Conservation (phyloP, 2,888 invertebrate genomes). For the Thereva nobilitata region DNA sequence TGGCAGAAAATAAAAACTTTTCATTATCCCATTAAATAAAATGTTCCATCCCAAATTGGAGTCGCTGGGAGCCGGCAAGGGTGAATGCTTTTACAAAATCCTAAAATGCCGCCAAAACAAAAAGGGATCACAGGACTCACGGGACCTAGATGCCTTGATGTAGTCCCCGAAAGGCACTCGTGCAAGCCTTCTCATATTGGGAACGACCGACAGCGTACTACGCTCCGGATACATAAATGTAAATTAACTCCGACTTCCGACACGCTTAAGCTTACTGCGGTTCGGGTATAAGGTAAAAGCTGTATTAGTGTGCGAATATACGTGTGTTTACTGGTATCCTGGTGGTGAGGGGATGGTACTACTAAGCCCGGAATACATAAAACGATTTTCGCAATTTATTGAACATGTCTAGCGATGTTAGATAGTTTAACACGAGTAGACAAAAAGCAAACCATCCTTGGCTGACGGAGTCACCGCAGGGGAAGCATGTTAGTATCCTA, state of each 20-base stretch:
- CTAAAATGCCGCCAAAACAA: not conserved
- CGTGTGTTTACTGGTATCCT: too few species aligned
- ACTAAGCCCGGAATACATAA: slow-evolving; percentile 26
- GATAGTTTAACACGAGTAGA: slow-evolving; percentile 20
- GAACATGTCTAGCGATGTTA: slow-evolving; percentile 35
- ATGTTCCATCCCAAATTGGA: not conserved
- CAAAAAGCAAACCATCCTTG: slow-evolving; percentile 13
- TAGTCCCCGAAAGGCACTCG: slow-evolving; percentile 1
- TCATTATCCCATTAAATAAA: not conserved
- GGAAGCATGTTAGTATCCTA: slow-evolving; percentile 11
- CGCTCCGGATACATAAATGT: slow-evolving; percentile 34
- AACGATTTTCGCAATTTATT: slow-evolving; percentile 34
- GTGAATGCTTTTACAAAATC: slow-evolving; percentile 5
- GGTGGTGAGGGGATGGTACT: too few species aligned
- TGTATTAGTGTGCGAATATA: too few species aligned
- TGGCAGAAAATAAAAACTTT: slow-evolving; percentile 19
- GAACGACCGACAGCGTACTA: slow-evolving; percentile 11
- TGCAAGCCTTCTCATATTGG: slow-evolving; percentile 12
- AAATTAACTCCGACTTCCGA: slow-evolving; percentile 35
- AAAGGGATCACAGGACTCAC: not conserved
- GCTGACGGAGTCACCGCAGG: slow-evolving; percentile 5
- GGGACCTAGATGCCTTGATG: not conserved
- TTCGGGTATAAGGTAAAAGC: slow-evolving; percentile 4
- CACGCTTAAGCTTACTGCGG: slow-evolving; percentile 33
- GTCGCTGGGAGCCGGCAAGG: not conserved